Conservation (phyloP, 1,140 invertebrate species). For the Drepana arcuata region DNA sequence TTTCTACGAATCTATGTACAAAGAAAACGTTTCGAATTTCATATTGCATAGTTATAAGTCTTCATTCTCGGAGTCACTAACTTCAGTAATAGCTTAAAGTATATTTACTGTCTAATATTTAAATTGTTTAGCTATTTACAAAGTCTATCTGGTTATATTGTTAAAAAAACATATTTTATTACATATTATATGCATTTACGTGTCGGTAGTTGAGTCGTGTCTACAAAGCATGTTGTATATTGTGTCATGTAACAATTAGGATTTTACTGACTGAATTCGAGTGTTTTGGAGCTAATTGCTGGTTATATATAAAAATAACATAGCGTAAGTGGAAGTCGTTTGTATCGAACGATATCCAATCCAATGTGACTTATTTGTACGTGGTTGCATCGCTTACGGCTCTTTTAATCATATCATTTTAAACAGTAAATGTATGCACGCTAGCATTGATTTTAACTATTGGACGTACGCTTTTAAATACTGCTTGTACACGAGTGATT, state of each 20-base stretch:
- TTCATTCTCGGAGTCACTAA: constrained; percentile 19
- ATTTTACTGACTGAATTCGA: constrained; percentile 50
- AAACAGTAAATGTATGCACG: constrained; percentile 12
- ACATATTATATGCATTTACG: constrained; percentile 35
- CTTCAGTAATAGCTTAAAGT: constrained; percentile 28
- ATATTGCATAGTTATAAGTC: constrained; percentile 5
- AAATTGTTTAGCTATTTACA: constrained; percentile 58
- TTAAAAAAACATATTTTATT: constrained; percentile 56
- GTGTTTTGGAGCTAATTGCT: constrained; percentile 26
- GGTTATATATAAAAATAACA: too few relatives aligned
- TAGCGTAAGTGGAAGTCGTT: constrained; percentile 16
- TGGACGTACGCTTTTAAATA: too few relatives aligned
- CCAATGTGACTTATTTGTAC: constrained; percentile 17
- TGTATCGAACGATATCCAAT: constrained; percentile 16
- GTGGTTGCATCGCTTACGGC: constrained; percentile 5
- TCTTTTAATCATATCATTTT: constrained; percentile 9
- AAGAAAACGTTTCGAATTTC: constrained; percentile 12
- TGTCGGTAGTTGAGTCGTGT: constrained; percentile 40
- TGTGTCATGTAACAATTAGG: constrained; percentile 27
- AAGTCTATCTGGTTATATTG: constrained; percentile 59
- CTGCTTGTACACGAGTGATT: too few relatives aligned
- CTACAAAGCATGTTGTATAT: constrained; percentile 35
- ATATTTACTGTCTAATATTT: constrained; percentile 33
- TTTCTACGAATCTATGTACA: constrained; percentile 41
- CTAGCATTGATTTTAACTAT: too few relatives aligned